phyloP scores from a whole-genome alignment of 2,113 vertebrate genomes.

The Elanus axillaris region DNA sequence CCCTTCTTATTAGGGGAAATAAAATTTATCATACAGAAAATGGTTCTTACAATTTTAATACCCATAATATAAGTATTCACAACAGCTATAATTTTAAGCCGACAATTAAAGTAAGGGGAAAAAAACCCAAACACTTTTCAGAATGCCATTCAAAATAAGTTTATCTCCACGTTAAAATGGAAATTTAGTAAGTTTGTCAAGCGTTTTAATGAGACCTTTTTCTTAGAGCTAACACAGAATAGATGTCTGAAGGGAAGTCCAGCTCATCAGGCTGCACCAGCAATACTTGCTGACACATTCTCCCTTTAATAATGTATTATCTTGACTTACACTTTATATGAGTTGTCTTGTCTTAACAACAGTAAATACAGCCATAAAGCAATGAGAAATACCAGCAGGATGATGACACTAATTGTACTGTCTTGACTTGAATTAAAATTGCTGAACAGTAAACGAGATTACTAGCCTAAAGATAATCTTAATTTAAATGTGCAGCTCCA shows the following conservation, averaged over 20 bases:
- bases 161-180: background rate
- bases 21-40: background rate
- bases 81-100: background rate
- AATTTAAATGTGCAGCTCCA: constrained; percentile 66
- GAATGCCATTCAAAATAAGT: background rate
- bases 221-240: background rate
- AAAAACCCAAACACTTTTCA: background rate
- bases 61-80: background rate
- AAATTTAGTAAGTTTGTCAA: background rate
- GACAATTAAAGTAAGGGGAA: background rate
- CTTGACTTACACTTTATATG: constrained; percentile 72
- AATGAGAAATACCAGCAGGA: constrained; percentile 69
- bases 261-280: constrained; percentile 64
- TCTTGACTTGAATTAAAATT: constrained; percentile 76
- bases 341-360: constrained; percentile 78
- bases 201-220: background rate
- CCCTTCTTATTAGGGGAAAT: background rate
- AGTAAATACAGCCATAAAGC: constrained; percentile 77
- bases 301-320: constrained; percentile 78
- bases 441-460: constrained; percentile 74
- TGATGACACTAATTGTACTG: constrained; percentile 75
- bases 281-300: constrained; percentile 58
- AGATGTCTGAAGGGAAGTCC: background rate
- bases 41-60: background rate
- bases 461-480: constrained; percentile 69